Base-by-base conservation (phyloP, 1,140 invertebrate species). In the Octopus bimaculoides region DNA sequence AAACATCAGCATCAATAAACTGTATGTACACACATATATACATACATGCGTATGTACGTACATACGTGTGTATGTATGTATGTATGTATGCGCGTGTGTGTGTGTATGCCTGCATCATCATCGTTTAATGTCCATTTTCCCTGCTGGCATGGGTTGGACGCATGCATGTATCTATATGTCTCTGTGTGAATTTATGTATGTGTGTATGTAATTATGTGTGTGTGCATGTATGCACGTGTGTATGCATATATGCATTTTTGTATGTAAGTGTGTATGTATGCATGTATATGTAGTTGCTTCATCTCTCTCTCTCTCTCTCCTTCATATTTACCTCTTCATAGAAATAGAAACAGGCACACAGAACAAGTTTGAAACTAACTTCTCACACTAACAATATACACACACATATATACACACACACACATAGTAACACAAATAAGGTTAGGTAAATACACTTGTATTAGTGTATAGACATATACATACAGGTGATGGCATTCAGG, bases 261-360 rank as follows among this genome's bases (percentile, higher is more conserved):
- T 75, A 54, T 4, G 77, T 10, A 66, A 3, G 20, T 5, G 1
- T 55, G 10, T 41, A 61, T 20, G 61, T 61, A 53, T 66, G 26
- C 12, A 56, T 52, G 4, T 20, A 14, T 41, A 61, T 5, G 56
- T 17, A 26, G n/a, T 7, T 61, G 5, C 8, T 66, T 56, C 56
- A 14, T 78, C 56, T 52, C 41, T 41, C 54, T 56, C 54, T 54
- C 54, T 78, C 10, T 61, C 54, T 78, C n/a, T 78, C n/a, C 41
- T 41, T 78, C 54, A 26, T 17, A 55, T 10, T 10, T 17, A 8
- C 54, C 56, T 41, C 26, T 41, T 41, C 26, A 41, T 41, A 41
- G 3, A 41, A 41, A 41, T 3, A 41, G 26, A 41, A 41, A 41
- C 26, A 41, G 26, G 26, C 26, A 41, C 26, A 41, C 26, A 41